Evolutionary conservation across 2,113 vertebrate species (phyloP).

Genomic region (Pica pica): DNA sequence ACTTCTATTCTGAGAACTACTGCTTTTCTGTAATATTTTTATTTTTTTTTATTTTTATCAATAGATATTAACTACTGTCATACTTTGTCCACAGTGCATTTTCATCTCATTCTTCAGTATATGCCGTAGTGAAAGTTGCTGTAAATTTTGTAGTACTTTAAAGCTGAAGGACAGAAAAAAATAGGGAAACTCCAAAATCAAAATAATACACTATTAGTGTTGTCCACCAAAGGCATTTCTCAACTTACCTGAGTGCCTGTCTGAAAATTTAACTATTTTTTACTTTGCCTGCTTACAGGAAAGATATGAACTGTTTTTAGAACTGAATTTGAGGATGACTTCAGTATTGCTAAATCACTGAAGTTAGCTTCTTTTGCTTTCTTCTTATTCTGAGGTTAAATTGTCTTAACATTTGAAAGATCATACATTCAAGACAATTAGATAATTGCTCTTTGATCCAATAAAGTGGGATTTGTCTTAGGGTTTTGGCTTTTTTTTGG

Average conservation of each 20-base stretch:
- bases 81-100: constrained; percentile 1
- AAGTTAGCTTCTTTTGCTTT: not conserved
- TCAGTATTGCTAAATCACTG: not conserved
- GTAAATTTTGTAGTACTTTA: not conserved
- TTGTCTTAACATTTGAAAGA: not conserved
- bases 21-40: not conserved
- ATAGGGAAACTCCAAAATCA: not conserved
- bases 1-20: not conserved
- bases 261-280: not conserved
- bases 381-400: not conserved
- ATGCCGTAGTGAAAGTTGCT: not conserved
- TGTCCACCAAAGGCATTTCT: not conserved
- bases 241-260: not conserved
- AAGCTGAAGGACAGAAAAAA: not conserved
- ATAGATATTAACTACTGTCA: not conserved
- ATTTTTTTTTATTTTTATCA: not conserved
- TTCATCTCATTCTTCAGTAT: constrained; percentile 47
- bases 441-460: not conserved
- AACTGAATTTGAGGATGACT: not conserved
- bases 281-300: not conserved
- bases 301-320: not conserved
- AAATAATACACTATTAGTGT: not conserved
- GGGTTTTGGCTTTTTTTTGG: too few species aligned
- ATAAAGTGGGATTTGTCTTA: not conserved
- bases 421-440: not conserved